Conservation (phyloP, 2,888 invertebrate species). For the Trilocha varians region DNA sequence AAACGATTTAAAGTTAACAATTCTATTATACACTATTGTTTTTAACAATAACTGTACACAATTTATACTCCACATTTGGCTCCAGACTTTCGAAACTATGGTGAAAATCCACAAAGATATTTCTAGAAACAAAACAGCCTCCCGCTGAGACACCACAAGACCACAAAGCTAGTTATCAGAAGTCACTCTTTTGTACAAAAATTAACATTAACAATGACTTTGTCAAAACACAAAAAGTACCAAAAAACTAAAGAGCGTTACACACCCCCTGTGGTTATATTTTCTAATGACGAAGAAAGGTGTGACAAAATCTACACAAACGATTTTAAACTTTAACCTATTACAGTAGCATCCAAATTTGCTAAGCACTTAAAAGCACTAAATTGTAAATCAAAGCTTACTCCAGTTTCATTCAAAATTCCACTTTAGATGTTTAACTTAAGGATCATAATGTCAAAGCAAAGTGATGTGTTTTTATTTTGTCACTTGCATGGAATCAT, state of each 20-base stretch:
- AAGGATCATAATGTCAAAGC: constrained; percentile 21
- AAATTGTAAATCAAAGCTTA: constrained; percentile 13
- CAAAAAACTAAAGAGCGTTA: constrained; percentile 32
- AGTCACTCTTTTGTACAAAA: constrained; percentile 44
- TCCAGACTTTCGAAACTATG: neutral
- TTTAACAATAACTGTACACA: no score
- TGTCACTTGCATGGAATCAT: constrained; percentile 62
- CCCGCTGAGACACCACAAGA: constrained; percentile 44
- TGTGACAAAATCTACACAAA: constrained; percentile 17
- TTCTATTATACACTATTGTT: no score
- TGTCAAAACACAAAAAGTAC: constrained; percentile 30
- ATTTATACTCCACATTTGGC: no score
- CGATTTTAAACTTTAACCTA: constrained; percentile 15
- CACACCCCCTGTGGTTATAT: constrained; percentile 45
- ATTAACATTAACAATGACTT: constrained; percentile 39
- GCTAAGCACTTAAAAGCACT: constrained; percentile 1
- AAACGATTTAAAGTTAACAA: no score
- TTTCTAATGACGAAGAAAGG: constrained; percentile 50
- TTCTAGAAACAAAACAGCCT: constrained; percentile 16
- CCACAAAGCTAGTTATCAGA: constrained; percentile 42
- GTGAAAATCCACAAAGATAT: constrained; percentile 15
- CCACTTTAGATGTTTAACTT: constrained; percentile 6
- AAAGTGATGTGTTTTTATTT: constrained; percentile 45
- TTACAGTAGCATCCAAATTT: constrained; percentile 5
- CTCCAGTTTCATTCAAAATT: constrained; percentile 8